These are phyloP conservation scores for Acronicta alni DNA, from an alignment of 2,888 invertebrate genomes.

Conservation along the genomic window DNA sequence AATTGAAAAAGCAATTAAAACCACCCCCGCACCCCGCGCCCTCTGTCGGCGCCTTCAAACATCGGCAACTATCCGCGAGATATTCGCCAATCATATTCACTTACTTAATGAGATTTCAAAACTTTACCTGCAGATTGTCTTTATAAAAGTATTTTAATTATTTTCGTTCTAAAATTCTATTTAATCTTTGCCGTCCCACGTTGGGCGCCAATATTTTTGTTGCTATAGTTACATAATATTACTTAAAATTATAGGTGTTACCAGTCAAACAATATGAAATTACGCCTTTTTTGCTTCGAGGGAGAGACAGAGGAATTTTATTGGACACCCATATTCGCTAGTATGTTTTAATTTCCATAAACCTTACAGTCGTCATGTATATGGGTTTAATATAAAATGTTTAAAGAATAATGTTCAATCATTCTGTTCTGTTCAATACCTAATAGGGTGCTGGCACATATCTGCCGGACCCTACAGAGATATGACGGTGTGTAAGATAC, in stretches of 20 bases:
- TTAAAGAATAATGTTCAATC: too few species aligned
- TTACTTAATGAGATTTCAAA: constrained; percentile 55
- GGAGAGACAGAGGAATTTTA: too few species aligned
- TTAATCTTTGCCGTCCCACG: background rate
- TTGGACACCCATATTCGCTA: too few species aligned
- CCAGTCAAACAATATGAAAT: too few species aligned
- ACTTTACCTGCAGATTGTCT: constrained; percentile 40
- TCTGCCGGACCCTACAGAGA: too few species aligned
- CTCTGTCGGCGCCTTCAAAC: constrained; percentile 46
- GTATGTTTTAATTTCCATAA: too few species aligned
- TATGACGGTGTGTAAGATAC: too few species aligned
- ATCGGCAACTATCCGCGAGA: constrained; percentile 57
- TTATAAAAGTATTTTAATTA: constrained; percentile 22
- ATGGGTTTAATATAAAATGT: too few species aligned
- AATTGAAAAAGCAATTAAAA: constrained; percentile 86
- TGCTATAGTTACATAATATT: background rate
- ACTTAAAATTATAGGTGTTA: background rate
- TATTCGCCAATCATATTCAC: constrained; percentile 63
- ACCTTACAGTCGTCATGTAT: too few species aligned
- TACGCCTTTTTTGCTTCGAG: too few species aligned
- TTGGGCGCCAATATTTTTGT: constrained; percentile 21
- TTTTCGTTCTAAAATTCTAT: constrained; percentile 8
- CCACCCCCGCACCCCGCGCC: constrained; percentile 46
- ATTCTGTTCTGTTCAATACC: too few species aligned
- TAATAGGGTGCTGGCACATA: too few species aligned